phyloP scores from a whole-genome alignment of 2,113 vertebrate genomes.

The Isichthys henryi region DNA sequence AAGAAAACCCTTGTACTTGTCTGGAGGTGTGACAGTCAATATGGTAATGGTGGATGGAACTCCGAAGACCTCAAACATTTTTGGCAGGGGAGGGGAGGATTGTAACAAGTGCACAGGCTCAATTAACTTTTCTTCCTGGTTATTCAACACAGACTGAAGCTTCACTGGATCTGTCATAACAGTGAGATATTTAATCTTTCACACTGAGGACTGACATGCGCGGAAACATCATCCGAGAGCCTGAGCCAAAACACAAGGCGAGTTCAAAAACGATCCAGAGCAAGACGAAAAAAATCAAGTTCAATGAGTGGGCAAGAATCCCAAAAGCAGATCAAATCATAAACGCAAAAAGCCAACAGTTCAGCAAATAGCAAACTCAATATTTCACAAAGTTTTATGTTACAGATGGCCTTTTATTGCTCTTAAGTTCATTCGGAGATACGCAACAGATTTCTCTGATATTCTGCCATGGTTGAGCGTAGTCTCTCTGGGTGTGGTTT shows the following conservation, averaged over 20 bases:
- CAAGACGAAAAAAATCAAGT: neutral
- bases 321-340: neutral
- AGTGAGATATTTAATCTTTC: neutral
- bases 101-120: neutral
- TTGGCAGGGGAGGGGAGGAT: neutral
- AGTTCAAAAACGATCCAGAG: neutral
- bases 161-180: neutral
- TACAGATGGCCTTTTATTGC: neutral
- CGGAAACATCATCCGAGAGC: neutral
- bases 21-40: neutral
- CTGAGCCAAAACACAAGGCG: neutral
- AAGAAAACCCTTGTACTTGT: neutral
- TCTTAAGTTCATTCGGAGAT: neutral
- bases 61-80: neutral
- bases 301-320: neutral
- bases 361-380: neutral
- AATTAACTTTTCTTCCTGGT: neutral
- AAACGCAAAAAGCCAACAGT: neutral
- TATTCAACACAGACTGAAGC: neutral
- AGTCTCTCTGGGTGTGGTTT: neutral
- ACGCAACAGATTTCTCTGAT: neutral
- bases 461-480: neutral
- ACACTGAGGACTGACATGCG: neutral
- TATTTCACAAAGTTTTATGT: neutral
- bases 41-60: neutral